Evolutionary conservation across 2,797 vertebrate species (phyloP).

Genomic region (Eremophila alpestris): DNA sequence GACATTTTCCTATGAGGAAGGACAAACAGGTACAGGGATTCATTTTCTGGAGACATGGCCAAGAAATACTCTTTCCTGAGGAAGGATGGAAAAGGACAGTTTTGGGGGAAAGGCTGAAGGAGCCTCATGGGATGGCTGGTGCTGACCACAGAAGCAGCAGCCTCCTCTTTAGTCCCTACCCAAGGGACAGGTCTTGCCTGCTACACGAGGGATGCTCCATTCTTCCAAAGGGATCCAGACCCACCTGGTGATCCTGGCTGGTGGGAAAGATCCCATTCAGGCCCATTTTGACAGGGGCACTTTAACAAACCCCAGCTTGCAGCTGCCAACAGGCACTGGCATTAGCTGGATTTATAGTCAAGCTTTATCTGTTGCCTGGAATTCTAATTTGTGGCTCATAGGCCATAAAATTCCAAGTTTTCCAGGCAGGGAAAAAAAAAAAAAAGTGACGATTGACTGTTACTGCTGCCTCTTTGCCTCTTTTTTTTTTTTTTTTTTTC

Average conservation of each 20-base stretch:
- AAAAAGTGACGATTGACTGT: conserved; percentile 57
- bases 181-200: background rate
- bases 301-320: background rate
- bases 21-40: background rate
- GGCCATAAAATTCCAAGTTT: conserved; percentile 45
- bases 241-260: background rate
- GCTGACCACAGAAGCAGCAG: background rate
- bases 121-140: background rate
- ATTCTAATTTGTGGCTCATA: conserved; percentile 51
- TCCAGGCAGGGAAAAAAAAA: background rate
- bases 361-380: conserved; percentile 56
- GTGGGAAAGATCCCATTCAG: rapidly evolving
- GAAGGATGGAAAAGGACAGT: background rate
- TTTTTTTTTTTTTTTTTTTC: background rate
- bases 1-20: background rate
- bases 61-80: background rate
- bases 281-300: background rate
- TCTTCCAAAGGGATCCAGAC: background rate
- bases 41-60: background rate
- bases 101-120: background rate
- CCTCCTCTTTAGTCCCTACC: background rate
- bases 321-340: background rate
- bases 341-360: background rate
- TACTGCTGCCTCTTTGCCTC: background rate
- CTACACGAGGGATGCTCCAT: background rate